Evolutionary conservation across 2,797 vertebrate species (phyloP), one percentile per base, ranked within the genome.

Genomic region (Peromyscus eremicus): DNA sequence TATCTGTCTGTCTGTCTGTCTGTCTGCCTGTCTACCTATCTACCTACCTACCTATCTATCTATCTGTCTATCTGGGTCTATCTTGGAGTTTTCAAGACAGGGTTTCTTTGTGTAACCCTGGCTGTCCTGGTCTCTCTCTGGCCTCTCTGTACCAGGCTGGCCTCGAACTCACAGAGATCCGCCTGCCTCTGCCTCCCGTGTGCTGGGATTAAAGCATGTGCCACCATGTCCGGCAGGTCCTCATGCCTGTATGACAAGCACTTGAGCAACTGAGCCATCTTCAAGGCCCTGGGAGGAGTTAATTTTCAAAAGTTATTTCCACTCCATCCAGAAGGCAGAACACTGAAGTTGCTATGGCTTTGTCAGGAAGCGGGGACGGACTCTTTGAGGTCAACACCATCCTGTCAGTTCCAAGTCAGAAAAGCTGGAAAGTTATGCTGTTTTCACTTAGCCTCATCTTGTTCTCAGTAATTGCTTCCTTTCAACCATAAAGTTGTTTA

Each of bases 381-480:
- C 75, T 92, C 13, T 70, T 70, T 87, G 81, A 96, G 87, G 81
- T 97, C 96, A 98, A 93, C 94, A 76, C 73, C 94, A 94, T 82
- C 82, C 77, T 85, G 43, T 97, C 86, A 94, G 93, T 92, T 75
- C 40, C 55, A 94, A 97, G 70, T 86, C 92, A 89, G 79, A 80
- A 89, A 93, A 97, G 88, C 80, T 93, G 82, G 88, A 87, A 96
- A 96, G 89, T 95, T 95, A 49, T 1, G 94, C 94, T 94, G 85
- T 95, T 96, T 97, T 97, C 91, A 89, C 91, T 97, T 90, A 95
- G 97, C 89, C 83, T 97, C 95, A 81, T 97, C 95, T 96, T 93
- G 94, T 97, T 97, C 95, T 95, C 94, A 75, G 91, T 97, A 98
- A 98, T 98, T 98, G 95, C 97, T 97, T 98, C 97, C 97, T 98